Percentiles rank a stretch among this genome's conserved stretches.
Evolutionary conservation across 2,888 invertebrate genomes (phyloP).

Genomic region (Cephus nigrinus): DNA sequence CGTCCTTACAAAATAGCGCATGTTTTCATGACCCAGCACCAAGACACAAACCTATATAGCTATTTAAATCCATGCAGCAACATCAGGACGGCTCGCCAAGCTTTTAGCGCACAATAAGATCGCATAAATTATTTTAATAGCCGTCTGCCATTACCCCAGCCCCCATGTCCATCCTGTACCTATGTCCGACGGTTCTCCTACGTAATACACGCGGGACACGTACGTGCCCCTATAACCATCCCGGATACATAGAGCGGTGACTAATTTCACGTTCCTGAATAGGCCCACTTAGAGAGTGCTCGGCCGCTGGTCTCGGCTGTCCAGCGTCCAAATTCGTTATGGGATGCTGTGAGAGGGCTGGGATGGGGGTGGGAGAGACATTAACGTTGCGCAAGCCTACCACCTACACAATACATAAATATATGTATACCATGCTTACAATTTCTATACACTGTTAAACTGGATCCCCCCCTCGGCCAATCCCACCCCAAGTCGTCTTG

Average conservation of each 20-base stretch:
- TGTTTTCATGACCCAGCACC: too few species aligned
- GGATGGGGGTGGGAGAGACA: too few species aligned
- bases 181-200: neutral
- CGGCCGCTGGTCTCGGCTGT: conserved; percentile 10
- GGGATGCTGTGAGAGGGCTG: neutral
- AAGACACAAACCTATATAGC: too few species aligned
- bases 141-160: conserved; percentile 31
- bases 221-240: too few species aligned
- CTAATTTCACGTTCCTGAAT: conserved; percentile 38
- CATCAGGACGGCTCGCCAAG: conserved; percentile 1
- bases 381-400: too few species aligned
- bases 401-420: too few species aligned
- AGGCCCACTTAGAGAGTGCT: conserved; percentile 31
- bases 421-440: too few species aligned
- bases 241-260: conserved; percentile 21
- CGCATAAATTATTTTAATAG: conserved; percentile 42
- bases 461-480: neutral
- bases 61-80: too few species aligned
- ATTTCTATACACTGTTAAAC: too few species aligned
- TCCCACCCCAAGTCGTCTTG: neutral
- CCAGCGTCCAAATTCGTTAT: conserved; percentile 26
- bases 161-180: conserved; percentile 8
- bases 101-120: conserved; percentile 40
- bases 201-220: neutral
- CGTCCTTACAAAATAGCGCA: too few species aligned